Evolutionary conservation across 92 coral and sea anemone genomes (phyloP), one percentile per base, ranked within the genome.

Genomic region (Zoanthus sansibaricus): DNA sequence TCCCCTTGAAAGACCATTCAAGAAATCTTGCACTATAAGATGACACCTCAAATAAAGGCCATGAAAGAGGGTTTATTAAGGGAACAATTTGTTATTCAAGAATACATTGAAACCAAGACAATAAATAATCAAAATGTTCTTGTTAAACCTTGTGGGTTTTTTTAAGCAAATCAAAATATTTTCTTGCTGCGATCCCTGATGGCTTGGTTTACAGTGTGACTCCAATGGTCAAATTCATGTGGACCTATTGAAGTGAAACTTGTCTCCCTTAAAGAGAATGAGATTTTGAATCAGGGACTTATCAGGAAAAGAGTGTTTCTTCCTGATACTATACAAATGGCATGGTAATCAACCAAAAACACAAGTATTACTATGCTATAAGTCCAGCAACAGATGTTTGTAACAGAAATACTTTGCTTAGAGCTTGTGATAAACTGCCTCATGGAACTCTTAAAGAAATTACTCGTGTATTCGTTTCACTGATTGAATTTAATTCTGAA

Each of bases 141-240:
- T 25, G 94, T 88, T 25, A 72, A 51, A 51, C 83, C 87, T 46
- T 45, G 77, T 88, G 94, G 94, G 20, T 88, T 44, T 78, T 54
- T n/a, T 75, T 87, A 9, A 91, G 91, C 61, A 49, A 88, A 58
- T 83, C 94, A 7, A 82, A 91, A 71, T 82, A 78, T 59, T 87
- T 92, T 55, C 84, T 92, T 10, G 93, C 91, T 82, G 93, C 91
- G 54, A 68, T 62, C 66, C 91, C 89, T 20, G 95, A 90, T 90
- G 93, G 93, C 30, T 71, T 90, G 49, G 93, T 86, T 25, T 64
- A 8, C 31, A 30, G 76, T 76, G 64, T 14, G 83, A 88, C 86
- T 67, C 91, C 6, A 20, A 77, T 20, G 44, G 64, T 2, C 58
- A 71, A 45, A 21, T 69, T 49, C 86, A 61, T 20, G 76, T 77